Conservation (phyloP, 2,888 invertebrate species). For the Dromius quadrimaculatus region DNA sequence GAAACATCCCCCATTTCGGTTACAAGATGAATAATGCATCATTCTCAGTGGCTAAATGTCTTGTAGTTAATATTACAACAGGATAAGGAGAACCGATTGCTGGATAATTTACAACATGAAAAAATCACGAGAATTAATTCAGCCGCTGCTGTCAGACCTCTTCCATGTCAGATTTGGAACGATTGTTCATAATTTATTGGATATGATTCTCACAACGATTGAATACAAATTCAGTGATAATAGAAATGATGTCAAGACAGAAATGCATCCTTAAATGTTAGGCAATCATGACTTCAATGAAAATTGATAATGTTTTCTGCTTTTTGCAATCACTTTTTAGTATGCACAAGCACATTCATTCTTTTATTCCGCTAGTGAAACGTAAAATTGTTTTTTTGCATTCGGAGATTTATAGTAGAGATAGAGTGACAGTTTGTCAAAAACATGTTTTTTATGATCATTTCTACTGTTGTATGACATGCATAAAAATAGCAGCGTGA, state of each 20-base stretch:
- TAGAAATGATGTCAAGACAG: no score
- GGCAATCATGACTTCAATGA: not conserved
- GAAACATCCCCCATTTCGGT: conserved; percentile 20
- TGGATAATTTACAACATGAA: not conserved
- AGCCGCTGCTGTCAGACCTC: not conserved
- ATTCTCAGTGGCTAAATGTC: conserved; percentile 14
- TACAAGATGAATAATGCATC: conserved; percentile 30
- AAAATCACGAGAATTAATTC: conserved; percentile 17
- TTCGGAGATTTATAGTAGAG: conserved; percentile 10
- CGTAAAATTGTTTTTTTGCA: conserved; percentile 23
- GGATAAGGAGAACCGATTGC: conserved; percentile 7
- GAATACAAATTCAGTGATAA: no score
- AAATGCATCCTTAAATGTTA: not conserved
- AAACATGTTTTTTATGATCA: conserved; percentile 34
- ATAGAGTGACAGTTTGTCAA: conserved; percentile 32
- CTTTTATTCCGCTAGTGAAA: not conserved
- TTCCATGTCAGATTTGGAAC: not conserved
- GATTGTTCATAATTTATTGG: not conserved
- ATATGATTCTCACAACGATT: no score
- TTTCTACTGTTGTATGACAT: conserved; percentile 4
- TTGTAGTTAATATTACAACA: conserved; percentile 16
- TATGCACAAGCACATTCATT: not conserved
- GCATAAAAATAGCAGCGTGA: conserved; percentile 14
- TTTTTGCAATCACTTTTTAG: not conserved
- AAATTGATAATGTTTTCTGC: not conserved